phyloP scores from a whole-genome alignment of 1,140 invertebrate species.

The Drosophila bipectinata region DNA sequence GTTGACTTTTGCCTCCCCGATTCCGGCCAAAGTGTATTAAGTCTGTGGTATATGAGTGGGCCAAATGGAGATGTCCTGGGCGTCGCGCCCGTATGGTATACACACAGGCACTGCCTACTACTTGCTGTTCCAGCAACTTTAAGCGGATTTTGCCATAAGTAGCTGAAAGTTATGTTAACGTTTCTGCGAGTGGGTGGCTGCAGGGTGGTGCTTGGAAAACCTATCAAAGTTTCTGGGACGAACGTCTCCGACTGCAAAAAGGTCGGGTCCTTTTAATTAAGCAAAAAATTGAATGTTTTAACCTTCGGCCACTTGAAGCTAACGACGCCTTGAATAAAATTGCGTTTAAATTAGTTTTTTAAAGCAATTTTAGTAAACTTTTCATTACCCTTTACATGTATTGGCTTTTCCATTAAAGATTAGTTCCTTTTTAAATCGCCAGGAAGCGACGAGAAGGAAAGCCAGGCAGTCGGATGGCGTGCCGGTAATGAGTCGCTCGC shows the following conservation, averaged over 20 bases:
- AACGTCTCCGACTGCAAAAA: too few relatives aligned
- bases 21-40: conserved; percentile 69
- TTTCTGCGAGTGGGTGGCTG: conserved; percentile 16
- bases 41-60: conserved; percentile 22
- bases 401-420: conserved; percentile 21
- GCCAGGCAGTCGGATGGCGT: conserved; percentile 47
- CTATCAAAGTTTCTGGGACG: background rate
- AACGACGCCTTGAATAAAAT: too few relatives aligned
- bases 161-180: conserved; percentile 50
- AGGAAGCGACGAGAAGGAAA: conserved; percentile 17
- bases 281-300: too few relatives aligned
- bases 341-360: too few relatives aligned
- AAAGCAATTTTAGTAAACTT: too few relatives aligned
- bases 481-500: conserved; percentile 60
- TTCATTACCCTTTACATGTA: too few relatives aligned
- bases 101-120: background rate
- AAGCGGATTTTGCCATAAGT: conserved; percentile 60
- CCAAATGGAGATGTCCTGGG: conserved; percentile 1
- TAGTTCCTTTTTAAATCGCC: conserved; percentile 26
- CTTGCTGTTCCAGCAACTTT: conserved; percentile 58
- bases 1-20: conserved; percentile 62
- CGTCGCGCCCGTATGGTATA: background rate
- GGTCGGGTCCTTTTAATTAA: too few relatives aligned
- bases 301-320: too few relatives aligned
- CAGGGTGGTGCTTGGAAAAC: background rate